Evolutionary conservation across 37 sponge, comb jelly and placozoan genomes (phyloP), one percentile per base, ranked within the genome.

Genomic region (Halichondria panicea): DNA sequence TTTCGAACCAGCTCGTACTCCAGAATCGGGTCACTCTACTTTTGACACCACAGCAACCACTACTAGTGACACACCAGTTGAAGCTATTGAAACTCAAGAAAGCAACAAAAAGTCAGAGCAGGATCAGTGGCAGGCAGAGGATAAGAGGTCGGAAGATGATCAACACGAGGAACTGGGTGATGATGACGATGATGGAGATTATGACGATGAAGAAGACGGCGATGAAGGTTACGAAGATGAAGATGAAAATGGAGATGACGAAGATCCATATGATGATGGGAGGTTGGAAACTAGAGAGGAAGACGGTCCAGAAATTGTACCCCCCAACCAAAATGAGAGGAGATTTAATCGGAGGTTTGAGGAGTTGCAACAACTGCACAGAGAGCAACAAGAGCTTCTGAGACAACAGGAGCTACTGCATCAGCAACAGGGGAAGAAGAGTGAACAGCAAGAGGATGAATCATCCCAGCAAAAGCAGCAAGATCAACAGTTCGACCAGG

Each of bases 401-500:
- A 35, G 32, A 42, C 22, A 76, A 7, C 1, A 66, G 12, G 76
- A 61, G 3, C 67, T 41, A 41, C 32, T 37, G 25, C 3, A 79
- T 21, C 34, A 69, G 4, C 21, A 66, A 48, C 34, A 52, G 61
- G 21, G 38, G 30, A 55, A 79, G 11, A 55, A 52, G 22, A 27
- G 37, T 41, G 76, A 3, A 2, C 33, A 32, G 2, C 8, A 30
- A 19, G 76, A 75, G 42, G n/a, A n/a, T n/a, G n/a, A n/a, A n/a
- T n/a, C n/a, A n/a, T n/a, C n/a, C n/a, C n/a, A n/a, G n/a, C n/a
- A n/a, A n/a, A n/a, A n/a, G n/a, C n/a, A n/a, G n/a, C 34, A 27
- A 27, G 62, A 57, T 24, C 11, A 61, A 27, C 22, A 75, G 64
- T 61, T 60, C 24, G 4, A 74, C 21, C 46, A 74, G 43, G 75